Percentiles rank a stretch among this genome's conserved stretches.
phyloP scores from a whole-genome alignment of 2,113 vertebrate species.

The Bubo blakistoni region DNA sequence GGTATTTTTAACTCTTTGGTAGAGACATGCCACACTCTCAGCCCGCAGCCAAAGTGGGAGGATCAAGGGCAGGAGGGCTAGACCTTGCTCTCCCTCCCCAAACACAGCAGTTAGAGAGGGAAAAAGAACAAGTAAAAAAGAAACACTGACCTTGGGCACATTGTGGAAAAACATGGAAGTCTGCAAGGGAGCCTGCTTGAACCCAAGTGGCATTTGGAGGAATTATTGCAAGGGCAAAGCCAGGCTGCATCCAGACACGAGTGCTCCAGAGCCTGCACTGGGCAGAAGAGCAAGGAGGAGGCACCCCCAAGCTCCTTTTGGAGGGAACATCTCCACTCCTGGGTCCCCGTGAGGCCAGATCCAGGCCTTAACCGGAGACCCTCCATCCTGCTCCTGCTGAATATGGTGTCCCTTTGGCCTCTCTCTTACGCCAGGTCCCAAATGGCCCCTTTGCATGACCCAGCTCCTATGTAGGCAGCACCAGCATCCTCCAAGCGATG shows the following conservation, averaged over 20 bases:
- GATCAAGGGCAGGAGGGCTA: rapidly evolving
- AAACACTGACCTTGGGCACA: neutral
- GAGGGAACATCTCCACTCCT: neutral
- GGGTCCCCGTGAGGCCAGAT: neutral
- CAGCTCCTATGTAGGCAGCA: neutral
- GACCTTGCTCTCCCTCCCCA: neutral
- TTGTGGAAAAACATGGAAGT: neutral
- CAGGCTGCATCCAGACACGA: rapidly evolving
- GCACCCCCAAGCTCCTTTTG: neutral
- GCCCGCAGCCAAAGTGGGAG: neutral
- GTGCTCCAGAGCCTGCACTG: neutral
- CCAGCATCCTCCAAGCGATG: neutral
- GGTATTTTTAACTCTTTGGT: constrained; percentile 12
- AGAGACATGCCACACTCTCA: rapidly evolving
- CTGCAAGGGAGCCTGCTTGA: neutral
- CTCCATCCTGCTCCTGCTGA: neutral
- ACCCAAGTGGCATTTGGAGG: neutral
- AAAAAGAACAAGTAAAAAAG: neutral
- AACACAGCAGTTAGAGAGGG: rapidly evolving
- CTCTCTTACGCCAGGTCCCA: neutral
- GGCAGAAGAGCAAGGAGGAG: neutral
- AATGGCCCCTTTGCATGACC: neutral
- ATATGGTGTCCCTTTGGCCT: neutral
- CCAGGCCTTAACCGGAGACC: neutral
- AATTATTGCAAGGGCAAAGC: neutral